Evolutionary conservation across 2,113 vertebrate species (phyloP).

Genomic region (Theristicus caerulescens): DNA sequence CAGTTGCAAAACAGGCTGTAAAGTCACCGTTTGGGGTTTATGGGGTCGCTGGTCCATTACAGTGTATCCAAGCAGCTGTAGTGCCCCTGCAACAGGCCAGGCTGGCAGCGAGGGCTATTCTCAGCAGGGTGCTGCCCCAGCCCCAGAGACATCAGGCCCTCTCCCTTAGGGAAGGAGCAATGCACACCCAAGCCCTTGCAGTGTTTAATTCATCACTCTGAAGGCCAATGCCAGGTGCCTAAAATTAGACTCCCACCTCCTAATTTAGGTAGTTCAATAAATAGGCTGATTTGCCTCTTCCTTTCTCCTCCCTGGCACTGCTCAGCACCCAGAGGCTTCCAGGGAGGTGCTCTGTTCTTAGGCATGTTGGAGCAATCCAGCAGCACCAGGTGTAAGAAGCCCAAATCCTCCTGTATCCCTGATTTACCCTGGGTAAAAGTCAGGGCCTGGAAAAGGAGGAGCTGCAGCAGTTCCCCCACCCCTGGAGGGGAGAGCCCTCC

Average conservation of each 20-base stretch:
- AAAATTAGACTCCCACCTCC: constrained; percentile 23
- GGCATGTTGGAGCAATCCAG: neutral
- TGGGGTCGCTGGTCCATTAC: neutral
- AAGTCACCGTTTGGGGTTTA: neutral
- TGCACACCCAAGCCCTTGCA: neutral
- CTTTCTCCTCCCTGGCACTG: neutral
- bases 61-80: neutral
- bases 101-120: neutral
- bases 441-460: neutral
- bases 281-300: neutral
- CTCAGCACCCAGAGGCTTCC: neutral
- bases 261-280: constrained; percentile 16
- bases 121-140: neutral
- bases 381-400: neutral
- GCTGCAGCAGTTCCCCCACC: neutral
- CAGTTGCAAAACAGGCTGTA: neutral
- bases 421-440: neutral
- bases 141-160: neutral
- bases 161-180: neutral
- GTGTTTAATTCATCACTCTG: neutral
- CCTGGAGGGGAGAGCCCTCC: neutral
- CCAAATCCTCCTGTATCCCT: neutral
- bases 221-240: neutral
- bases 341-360: neutral
- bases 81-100: neutral